phyloP scores from a whole-genome alignment of 2,888 invertebrate genomes.

The Balanococcus diminutus region DNA sequence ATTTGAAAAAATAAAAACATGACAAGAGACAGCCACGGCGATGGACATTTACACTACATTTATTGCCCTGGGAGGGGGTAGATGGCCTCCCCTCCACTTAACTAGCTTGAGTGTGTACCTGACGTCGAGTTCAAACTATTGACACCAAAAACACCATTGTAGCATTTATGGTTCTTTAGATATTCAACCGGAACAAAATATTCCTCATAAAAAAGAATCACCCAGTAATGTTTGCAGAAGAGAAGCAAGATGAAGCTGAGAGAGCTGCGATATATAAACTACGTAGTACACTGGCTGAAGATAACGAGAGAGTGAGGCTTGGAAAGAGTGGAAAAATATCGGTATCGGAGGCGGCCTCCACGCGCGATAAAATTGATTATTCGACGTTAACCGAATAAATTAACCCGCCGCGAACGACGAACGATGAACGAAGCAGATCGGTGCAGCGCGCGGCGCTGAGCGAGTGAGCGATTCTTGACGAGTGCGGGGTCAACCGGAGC shows the following conservation, averaged over 20 bases:
- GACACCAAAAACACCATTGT: too few relatives aligned
- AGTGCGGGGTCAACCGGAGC: background rate
- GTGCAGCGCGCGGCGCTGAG: background rate
- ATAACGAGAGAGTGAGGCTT: background rate
- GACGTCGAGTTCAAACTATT: too few relatives aligned
- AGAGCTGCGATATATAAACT: background rate
- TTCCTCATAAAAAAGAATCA: too few relatives aligned
- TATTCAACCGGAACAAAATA: too few relatives aligned
- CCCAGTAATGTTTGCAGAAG: too few relatives aligned
- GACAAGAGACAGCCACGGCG: too few relatives aligned
- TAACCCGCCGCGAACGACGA: background rate
- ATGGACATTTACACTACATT: too few relatives aligned
- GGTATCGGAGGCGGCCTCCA: background rate
- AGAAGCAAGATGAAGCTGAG: background rate
- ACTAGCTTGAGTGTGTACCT: too few relatives aligned
- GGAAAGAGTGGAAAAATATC: background rate
- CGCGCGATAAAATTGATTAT: conserved; percentile 31
- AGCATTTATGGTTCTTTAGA: too few relatives aligned
- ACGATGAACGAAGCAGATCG: background rate
- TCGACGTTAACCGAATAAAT: conserved; percentile 24
- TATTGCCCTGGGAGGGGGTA: too few relatives aligned
- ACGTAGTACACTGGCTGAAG: background rate
- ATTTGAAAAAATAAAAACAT: too few relatives aligned
- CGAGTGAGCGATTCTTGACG: background rate
- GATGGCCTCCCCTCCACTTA: too few relatives aligned